These are phyloP conservation scores for Drosophila orena DNA, from an alignment of 1,140 invertebrate species.

Conservation along the genomic window DNA sequence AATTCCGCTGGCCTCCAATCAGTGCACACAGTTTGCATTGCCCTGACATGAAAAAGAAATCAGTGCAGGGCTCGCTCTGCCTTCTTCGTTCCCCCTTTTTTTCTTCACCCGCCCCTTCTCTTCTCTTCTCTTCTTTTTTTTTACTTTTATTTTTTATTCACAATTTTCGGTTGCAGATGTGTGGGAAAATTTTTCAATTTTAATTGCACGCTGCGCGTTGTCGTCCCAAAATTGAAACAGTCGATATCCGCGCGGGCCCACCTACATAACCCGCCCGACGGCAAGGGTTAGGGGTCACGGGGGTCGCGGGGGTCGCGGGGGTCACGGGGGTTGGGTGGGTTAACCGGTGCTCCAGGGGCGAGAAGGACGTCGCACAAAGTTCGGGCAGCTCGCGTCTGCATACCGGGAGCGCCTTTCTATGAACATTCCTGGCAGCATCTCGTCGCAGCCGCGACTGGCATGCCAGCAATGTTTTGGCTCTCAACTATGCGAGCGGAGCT, in stretches of 20 bases:
- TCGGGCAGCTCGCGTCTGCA: slow-evolving; percentile 74
- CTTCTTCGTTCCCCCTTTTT: not conserved
- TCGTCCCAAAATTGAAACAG: slow-evolving; percentile 66
- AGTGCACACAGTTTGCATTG: slow-evolving; percentile 76
- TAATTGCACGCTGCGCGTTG: slow-evolving; percentile 71
- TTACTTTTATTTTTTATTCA: slow-evolving; percentile 23
- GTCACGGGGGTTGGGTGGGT: slow-evolving; percentile 4
- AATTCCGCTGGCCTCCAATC: slow-evolving; percentile 81
- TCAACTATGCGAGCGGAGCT: slow-evolving; percentile 71
- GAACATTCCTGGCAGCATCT: slow-evolving; percentile 70
- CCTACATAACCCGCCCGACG: slow-evolving; percentile 37
- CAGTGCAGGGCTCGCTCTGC: slow-evolving; percentile 54
- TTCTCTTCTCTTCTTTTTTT: no score
- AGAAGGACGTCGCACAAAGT: slow-evolving; percentile 44
- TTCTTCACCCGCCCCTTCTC: not conserved
- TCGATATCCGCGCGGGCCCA: slow-evolving; percentile 36
- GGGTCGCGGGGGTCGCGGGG: slow-evolving; percentile 3
- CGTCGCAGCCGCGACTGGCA: slow-evolving; percentile 77
- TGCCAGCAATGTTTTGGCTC: slow-evolving; percentile 67
- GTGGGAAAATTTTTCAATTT: slow-evolving; percentile 84
- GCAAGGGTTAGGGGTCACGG: slow-evolving; percentile 9
- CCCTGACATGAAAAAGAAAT: slow-evolving; percentile 81
- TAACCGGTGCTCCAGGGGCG: not conserved
- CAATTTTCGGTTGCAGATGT: slow-evolving; percentile 69
- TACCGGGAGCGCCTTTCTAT: slow-evolving; percentile 77